phyloP scores from a whole-genome alignment of 2,888 invertebrate genomes.

The Mystacides longicornis region DNA sequence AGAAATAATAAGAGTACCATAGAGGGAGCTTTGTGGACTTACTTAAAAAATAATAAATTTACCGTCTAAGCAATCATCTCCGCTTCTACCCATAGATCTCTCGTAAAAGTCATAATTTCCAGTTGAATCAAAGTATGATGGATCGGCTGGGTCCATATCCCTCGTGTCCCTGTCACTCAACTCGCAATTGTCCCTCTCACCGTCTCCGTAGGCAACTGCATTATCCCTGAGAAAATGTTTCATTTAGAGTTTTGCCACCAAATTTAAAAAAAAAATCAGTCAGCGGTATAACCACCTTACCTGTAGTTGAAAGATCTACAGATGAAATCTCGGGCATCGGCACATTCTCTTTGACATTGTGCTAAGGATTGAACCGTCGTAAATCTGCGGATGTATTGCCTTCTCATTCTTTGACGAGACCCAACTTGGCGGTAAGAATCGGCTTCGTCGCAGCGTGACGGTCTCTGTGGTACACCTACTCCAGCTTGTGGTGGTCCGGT shows the following conservation, averaged over 20 bases:
- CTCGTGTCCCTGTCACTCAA: conserved; percentile 80
- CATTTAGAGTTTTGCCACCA: too few relatives aligned
- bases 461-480: conserved; percentile 34
- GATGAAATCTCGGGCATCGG: conserved; percentile 72
- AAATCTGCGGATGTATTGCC: conserved; percentile 68
- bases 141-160: conserved; percentile 77
- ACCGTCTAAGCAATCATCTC: conserved; percentile 83
- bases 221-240: conserved; percentile 33
- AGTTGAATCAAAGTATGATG: conserved; percentile 73
- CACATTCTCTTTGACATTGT: conserved; percentile 79
- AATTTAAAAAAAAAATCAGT: too few relatives aligned
- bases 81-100: conserved; percentile 63
- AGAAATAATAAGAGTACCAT: too few relatives aligned
- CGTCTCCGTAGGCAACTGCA: conserved; percentile 51
- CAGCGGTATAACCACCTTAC: conserved; percentile 35
- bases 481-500: conserved; percentile 33
- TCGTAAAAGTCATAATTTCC: conserved; percentile 84
- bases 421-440: conserved; percentile 80
- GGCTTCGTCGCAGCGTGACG: conserved; percentile 67
- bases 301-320: conserved; percentile 85
- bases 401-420: conserved; percentile 66
- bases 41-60: too few relatives aligned
- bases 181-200: conserved; percentile 79
- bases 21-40: too few relatives aligned
- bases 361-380: conserved; percentile 65